Base-by-base conservation (phyloP, 2,113 vertebrate species). In the Ascaphus truei region DNA sequence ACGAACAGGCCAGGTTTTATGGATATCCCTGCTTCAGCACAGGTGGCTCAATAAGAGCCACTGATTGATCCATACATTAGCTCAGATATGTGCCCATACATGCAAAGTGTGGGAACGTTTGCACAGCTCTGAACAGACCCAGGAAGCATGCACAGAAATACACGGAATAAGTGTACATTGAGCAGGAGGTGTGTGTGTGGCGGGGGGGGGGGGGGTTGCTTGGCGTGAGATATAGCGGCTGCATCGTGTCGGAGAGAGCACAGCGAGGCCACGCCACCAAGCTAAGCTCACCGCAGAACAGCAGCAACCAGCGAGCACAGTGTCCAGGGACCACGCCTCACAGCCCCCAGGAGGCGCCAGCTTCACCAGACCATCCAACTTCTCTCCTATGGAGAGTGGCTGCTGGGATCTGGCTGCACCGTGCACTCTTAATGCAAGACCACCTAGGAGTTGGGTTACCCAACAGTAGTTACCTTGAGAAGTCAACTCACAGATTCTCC, bases 161-260 rank as follows among this genome's bases (percentile, higher is more conserved):
- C 57, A 39, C 23, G 61, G 23, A 61, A 29, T 67, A 63, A 63
- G n/a, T n/a, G 16, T 30, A 37, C 57, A 51, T 23, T 20, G 34
- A 71, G 56, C 67, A 71, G 58, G 67, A 45, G 33, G 59, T 61
- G 56, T 60, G n/a, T n/a, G n/a, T n/a, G n/a, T n/a, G n/a, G n/a
- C n/a, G n/a, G n/a, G n/a, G n/a, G n/a, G n/a, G n/a, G 57, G 33
- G 47, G 7, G n/a, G 4, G 29, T 33, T 51, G 67, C 45, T 52
- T 61, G 45, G 55, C 66, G 60, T 51, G 45, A 69, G 48, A n/a
- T 69, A 59, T 5, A 69, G 55, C 33, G 60, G 45, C 33, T 39
- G 57, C 56, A 31, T 67, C 43, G 37, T 56, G 64, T 52, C 45
- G 41, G 27, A 71, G 61, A 71, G 45, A 43, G 50, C 67, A 71